Evolutionary conservation across 2,888 invertebrate species (phyloP), one percentile per base, ranked within the genome.

Genomic region (Sipha maydis): DNA sequence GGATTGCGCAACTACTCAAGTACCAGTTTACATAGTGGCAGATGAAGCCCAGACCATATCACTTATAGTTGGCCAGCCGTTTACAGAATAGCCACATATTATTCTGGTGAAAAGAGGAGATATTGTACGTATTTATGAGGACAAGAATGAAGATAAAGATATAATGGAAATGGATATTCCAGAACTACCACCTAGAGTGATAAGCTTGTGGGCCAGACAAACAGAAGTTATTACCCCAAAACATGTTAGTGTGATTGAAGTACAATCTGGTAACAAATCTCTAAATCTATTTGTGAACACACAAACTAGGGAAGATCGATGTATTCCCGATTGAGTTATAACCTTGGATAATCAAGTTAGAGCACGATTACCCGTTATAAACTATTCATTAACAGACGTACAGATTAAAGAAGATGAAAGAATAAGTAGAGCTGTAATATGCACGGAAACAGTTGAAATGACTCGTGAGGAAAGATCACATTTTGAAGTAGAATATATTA

Each of bases 1-100:
- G 9, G 76, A 76, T 14, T n/a, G n/a, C 5, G 38, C 41, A 3
- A 41, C 41, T 76, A 41, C 76, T 41, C 41, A 41, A n/a, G 76
- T 76, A 41, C 76, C 41, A 25, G 1, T 76, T n/a, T n/a, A 76
- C 14, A 41, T 76, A 1, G 76, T 76, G 25, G 0, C 76, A 41
- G 76, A 76, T 76, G 76, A 76, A 3, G 76, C 76, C 21, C 76
- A 76, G 41, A 76, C 38, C 41, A 76, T 76, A 17, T 8, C 38
- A n/a, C 17, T 80, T 34, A 80, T 80, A 38, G n/a, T n/a, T n/a
- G 79, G 8, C 4, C 61, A 34, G 17, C 61, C 61, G 25, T 61
- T 61, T 34, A 79, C 34, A 25, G 41, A 69, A 69, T 21, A 82
- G 28, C 0, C 67, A 7, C n/a, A 82, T 0, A 28, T 21, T 28